Evolutionary conservation across 2,888 invertebrate genomes (phyloP).

Genomic region (Priocnemis perturbator): DNA sequence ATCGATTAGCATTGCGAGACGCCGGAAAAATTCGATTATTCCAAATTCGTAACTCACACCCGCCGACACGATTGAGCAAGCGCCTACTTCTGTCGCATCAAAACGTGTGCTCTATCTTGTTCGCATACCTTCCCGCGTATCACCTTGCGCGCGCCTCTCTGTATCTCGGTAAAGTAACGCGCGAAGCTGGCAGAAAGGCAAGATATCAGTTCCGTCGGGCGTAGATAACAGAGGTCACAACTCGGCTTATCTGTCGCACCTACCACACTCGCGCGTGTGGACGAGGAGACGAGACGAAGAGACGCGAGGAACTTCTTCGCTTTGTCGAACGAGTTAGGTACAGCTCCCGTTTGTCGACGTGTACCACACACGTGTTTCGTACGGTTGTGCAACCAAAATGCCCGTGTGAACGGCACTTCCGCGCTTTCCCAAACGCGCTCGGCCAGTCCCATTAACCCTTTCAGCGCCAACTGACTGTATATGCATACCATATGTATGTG

Average conservation of each 20-base stretch:
- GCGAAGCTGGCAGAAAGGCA: conserved; percentile 8
- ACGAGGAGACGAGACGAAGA: conserved; percentile 17
- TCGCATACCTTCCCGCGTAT: not conserved
- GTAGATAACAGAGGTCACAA: not conserved
- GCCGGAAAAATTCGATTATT: no score
- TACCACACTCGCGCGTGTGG: conserved; percentile 21
- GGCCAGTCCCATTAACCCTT: conserved; percentile 18
- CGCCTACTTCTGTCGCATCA: no score
- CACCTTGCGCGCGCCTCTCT: not conserved
- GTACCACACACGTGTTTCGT: conserved; percentile 26
- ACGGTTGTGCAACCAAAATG: conserved; percentile 29
- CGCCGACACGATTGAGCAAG: no score
- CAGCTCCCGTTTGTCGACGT: no score
- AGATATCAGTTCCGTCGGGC: conserved; percentile 12
- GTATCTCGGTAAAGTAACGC: not conserved
- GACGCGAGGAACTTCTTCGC: no score
- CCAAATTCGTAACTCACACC: no score
- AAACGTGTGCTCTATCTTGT: not conserved
- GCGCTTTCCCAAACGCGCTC: conserved; percentile 56
- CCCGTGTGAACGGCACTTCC: conserved; percentile 60
- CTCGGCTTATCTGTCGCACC: conserved; percentile 24
- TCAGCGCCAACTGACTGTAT: not conserved
- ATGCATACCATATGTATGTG: no score
- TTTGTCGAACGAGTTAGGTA: no score
- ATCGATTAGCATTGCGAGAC: no score